These are phyloP conservation scores for Sorex maritimensis DNA, from an alignment of 2,797 vertebrate species.

Conservation along the genomic window DNA sequence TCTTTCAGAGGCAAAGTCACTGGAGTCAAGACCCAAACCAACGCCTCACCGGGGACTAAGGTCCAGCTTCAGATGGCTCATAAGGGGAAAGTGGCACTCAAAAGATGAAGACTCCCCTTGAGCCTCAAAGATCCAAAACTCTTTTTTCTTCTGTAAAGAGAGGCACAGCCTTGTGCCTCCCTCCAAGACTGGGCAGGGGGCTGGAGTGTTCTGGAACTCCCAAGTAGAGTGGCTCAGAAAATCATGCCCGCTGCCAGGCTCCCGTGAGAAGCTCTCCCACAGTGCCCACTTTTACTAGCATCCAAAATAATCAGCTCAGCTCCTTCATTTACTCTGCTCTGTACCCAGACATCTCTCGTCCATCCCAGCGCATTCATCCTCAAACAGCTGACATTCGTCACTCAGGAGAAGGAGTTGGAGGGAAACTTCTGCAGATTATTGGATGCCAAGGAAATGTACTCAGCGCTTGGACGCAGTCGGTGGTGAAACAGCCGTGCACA, in stretches of 20 bases:
- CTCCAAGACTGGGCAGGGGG: not conserved
- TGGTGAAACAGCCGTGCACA: not conserved
- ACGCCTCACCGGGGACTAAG: not conserved
- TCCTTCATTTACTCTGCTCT: slow-evolving; percentile 27
- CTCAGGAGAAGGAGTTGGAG: not conserved
- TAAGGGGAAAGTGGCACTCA: not conserved
- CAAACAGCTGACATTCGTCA: not conserved
- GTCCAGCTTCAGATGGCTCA: not conserved
- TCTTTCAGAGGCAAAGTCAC: not conserved
- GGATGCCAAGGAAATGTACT: slow-evolving; percentile 14
- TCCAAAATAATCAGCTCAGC: not conserved
- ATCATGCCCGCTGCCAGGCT: not conserved
- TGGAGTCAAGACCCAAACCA: slow-evolving; percentile 5
- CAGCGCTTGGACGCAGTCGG: not conserved
- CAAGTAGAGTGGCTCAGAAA: not conserved
- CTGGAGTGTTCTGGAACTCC: not conserved
- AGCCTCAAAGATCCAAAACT: not conserved
- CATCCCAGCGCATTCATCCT: not conserved
- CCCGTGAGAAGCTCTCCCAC: not conserved
- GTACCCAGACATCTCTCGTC: not conserved
- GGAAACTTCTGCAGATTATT: not conserved
- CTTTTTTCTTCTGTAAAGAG: not conserved
- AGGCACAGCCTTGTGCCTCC: too few species aligned
- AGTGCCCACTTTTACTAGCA: not conserved
- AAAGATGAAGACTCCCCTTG: not conserved